Evolutionary conservation across 2,888 invertebrate species (phyloP).

Genomic region (Himalopsyche kuldschensis): DNA sequence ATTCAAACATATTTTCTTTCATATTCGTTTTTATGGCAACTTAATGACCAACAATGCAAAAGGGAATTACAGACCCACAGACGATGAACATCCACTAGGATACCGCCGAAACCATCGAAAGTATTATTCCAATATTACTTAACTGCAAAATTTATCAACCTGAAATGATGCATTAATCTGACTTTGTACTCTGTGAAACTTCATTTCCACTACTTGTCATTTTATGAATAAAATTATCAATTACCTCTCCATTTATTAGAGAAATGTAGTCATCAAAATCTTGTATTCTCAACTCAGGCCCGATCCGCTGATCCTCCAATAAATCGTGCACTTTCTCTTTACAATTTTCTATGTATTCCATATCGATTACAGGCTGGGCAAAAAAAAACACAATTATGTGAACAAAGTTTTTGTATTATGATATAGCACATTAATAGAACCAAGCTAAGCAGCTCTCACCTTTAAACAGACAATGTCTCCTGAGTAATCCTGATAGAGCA

Average conservation of each 20-base stretch:
- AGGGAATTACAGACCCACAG: too few relatives aligned
- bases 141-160: too few relatives aligned
- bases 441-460: constrained; percentile 34
- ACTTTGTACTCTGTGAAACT: neutral
- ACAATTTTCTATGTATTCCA: constrained; percentile 66
- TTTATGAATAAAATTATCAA: constrained; percentile 12
- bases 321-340: constrained; percentile 64
- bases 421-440: too few relatives aligned
- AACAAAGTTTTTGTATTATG: too few relatives aligned
- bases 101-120: too few relatives aligned
- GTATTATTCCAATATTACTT: too few relatives aligned
- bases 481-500: constrained; percentile 69
- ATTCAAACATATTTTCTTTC: too few relatives aligned
- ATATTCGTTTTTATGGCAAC: too few relatives aligned
- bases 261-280: constrained; percentile 81
- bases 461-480: constrained; percentile 44
- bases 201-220: neutral
- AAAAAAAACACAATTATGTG: constrained; percentile 9
- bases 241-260: constrained; percentile 71
- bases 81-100: too few relatives aligned
- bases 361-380: constrained; percentile 73
- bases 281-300: constrained; percentile 71
- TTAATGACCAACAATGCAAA: too few relatives aligned
- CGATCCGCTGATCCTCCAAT: constrained; percentile 71
- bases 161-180: neutral